Evolutionary conservation across 2,113 vertebrate species (phyloP), one percentile per base, ranked within the genome.

Genomic region (Athene noctua): DNA sequence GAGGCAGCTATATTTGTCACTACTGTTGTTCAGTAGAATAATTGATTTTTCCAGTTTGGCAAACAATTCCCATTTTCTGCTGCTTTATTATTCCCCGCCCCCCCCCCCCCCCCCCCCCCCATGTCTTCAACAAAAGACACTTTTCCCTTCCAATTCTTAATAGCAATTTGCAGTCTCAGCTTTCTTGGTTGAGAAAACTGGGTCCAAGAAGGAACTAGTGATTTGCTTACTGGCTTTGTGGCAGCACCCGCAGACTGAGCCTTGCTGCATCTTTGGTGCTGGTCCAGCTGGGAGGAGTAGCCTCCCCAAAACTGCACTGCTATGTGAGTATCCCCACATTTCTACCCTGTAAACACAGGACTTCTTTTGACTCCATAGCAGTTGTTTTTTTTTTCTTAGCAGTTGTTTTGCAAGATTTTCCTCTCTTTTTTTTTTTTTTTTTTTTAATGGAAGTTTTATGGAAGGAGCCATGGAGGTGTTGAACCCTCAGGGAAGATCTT

Each of bases 21-120:
- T 95, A 90, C 91, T 88, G 73, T 97, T 97, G 84, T 97, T 97
- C 85, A 83, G 92, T 70, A 95, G 84, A 94, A 95, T 96, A 97
- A 97, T 95, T 96, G 95, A 96, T 97, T 96, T 96, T 96, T 97
- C 87, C 67, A 94, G 89, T 97, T 97, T 97, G 95, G 95, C 96
- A 95, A 94, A 74, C 86, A 62, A 61, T 87, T 75, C 84, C 74
- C 55, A 77, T 94, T 95, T 96, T 97, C 90, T 95, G 85, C 80
- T 91, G 70, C 66, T 89, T 93, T 93, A 86, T 77, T 88, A 80
- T 82, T 49, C 18, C 12, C 15, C 26, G 6, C 15, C 8, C 23
- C 36, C 21, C 34, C 36, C 20, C n/a, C 27, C 46, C 25, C 23
- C 40, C 27, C 20, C 34, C 34, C 20, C 38, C 27, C 46, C 61